These are phyloP conservation scores for Drosophila sucinea DNA, from an alignment of 1,140 invertebrate species.

Conservation along the genomic window DNA sequence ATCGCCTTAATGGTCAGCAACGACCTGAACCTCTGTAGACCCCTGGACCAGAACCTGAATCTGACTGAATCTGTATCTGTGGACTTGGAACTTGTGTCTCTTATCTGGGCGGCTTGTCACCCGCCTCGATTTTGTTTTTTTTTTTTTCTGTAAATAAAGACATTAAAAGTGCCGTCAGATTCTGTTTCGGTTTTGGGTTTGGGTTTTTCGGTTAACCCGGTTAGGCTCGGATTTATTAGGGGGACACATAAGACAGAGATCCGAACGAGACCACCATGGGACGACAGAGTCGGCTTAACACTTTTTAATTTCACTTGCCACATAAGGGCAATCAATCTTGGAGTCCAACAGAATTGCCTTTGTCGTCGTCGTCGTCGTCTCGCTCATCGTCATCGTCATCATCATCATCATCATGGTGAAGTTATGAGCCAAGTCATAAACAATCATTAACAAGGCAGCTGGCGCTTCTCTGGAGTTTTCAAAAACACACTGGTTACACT, in stretches of 20 bases:
- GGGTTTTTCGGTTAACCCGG: slow-evolving; percentile 12
- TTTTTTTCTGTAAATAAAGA: slow-evolving; percentile 72
- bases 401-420: slow-evolving; percentile 19
- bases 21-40: slow-evolving; percentile 1
- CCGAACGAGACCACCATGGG: slow-evolving; percentile 55
- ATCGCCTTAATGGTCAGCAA: slow-evolving; percentile 69
- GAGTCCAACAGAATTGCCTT: slow-evolving; percentile 7
- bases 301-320: slow-evolving; percentile 78
- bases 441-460: slow-evolving; percentile 67
- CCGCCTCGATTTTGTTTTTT: slow-evolving; percentile 71
- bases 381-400: slow-evolving; percentile 41
- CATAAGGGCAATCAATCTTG: slow-evolving; percentile 71
- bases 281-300: slow-evolving; percentile 65
- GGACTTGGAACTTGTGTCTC: slow-evolving; percentile 31
- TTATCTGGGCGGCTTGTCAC: slow-evolving; percentile 69
- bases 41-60: slow-evolving; percentile 39
- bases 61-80: slow-evolving; percentile 64
- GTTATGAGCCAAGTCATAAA: slow-evolving; percentile 77
- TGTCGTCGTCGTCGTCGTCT: slow-evolving; percentile 13
- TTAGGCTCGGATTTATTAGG: slow-evolving; percentile 71
- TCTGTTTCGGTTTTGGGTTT: slow-evolving; percentile 28
- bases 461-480: slow-evolving; percentile 36
- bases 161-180: slow-evolving; percentile 77
- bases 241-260: neutral
- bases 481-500: slow-evolving; percentile 37